Conservation (phyloP, 1,140 invertebrate species). For the Drosophila tristis region DNA sequence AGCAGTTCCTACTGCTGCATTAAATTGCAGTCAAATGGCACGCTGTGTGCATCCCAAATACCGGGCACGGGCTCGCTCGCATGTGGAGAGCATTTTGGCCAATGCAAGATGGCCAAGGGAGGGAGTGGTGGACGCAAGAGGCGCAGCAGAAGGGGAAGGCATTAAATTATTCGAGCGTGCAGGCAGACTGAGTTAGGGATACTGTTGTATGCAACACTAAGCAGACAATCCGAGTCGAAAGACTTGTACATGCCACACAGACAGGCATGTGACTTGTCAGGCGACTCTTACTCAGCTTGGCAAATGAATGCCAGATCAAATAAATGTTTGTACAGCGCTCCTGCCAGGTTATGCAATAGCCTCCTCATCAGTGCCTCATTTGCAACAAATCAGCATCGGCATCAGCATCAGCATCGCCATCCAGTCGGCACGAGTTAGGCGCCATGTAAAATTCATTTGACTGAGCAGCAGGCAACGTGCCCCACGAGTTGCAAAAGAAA, state of each 20-base stretch:
- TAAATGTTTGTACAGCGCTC: slow-evolving; percentile 35
- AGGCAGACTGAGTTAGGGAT: slow-evolving; percentile 55
- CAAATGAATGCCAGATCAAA: slow-evolving; percentile 38
- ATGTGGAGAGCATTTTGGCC: slow-evolving; percentile 32
- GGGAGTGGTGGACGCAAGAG: background rate
- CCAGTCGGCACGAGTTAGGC: slow-evolving; percentile 54
- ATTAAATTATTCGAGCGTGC: slow-evolving; percentile 83
- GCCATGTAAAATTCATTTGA: slow-evolving; percentile 73
- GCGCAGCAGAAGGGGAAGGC: slow-evolving; percentile 24
- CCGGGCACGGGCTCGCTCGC: slow-evolving; percentile 25
- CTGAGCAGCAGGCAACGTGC: slow-evolving; percentile 31
- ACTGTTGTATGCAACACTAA: slow-evolving; percentile 78
- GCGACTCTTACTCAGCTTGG: slow-evolving; percentile 30
- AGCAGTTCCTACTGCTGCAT: slow-evolving; percentile 30
- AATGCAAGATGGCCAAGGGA: slow-evolving; percentile 41
- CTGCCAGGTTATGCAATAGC: slow-evolving; percentile 32
- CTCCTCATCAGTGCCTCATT: slow-evolving; percentile 55
- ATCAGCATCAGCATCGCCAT: slow-evolving; percentile 20
- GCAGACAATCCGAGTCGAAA: slow-evolving; percentile 54
- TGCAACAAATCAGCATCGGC: slow-evolving; percentile 66
- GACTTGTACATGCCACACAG: slow-evolving; percentile 8
- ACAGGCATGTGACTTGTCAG: slow-evolving; percentile 26
- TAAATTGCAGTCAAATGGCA: slow-evolving; percentile 83
- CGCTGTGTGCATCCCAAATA: slow-evolving; percentile 74
- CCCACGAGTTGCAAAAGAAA: slow-evolving; percentile 51